These are phyloP conservation scores for Venusia cambrica DNA, from an alignment of 2,888 invertebrate genomes.

Conservation along the genomic window DNA sequence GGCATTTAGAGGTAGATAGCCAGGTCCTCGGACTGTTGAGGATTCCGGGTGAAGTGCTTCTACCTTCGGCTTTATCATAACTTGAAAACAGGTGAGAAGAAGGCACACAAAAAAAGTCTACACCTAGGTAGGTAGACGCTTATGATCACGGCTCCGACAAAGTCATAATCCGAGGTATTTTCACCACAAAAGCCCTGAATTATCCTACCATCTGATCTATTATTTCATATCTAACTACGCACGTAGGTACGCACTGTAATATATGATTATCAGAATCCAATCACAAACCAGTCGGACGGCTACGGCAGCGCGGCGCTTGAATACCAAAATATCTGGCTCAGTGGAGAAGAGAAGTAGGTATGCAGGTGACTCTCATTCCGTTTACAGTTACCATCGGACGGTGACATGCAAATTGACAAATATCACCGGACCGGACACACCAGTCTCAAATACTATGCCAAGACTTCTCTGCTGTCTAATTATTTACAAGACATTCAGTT, in stretches of 20 bases:
- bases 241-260: no score
- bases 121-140: no score
- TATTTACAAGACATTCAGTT: slow-evolving; percentile 1
- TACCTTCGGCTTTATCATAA: no score
- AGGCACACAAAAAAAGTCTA: no score
- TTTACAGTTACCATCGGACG: slow-evolving; percentile 60
- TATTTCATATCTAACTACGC: neutral
- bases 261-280: slow-evolving; percentile 18
- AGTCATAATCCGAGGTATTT: no score
- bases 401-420: slow-evolving; percentile 71
- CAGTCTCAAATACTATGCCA: slow-evolving; percentile 1
- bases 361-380: slow-evolving; percentile 55
- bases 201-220: neutral
- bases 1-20: no score
- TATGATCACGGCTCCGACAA: no score
- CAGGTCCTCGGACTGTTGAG: no score
- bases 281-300: slow-evolving; percentile 20
- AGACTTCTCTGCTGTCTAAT: neutral
- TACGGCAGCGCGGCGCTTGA: slow-evolving; percentile 28
- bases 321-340: slow-evolving; percentile 47
- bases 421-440: slow-evolving; percentile 44
- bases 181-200: neutral
- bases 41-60: no score
- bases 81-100: no score
- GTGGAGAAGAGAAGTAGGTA: slow-evolving; percentile 46